A percentile compares a stretch with the other conserved stretches of the same genome.
Conservation (phyloP, 1,140 invertebrate species). For the Panulirus ornatus region DNA sequence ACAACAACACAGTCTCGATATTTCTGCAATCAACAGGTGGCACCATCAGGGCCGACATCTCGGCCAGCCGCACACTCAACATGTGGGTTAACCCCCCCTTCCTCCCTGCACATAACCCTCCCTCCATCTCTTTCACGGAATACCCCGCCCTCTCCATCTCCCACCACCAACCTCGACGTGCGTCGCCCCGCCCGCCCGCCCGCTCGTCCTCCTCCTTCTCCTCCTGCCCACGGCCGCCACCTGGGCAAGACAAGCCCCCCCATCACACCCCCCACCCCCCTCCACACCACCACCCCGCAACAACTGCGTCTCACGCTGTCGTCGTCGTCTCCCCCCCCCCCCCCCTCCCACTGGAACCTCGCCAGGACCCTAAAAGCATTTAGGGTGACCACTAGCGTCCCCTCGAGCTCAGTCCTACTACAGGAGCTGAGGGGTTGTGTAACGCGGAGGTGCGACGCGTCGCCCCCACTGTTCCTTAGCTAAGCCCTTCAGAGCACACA, state of each 20-base stretch:
- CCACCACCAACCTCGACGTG: too few species aligned
- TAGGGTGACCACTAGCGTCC: conserved; percentile 37
- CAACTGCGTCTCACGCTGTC: conserved; percentile 35
- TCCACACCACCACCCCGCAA: background rate
- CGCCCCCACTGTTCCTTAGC: background rate
- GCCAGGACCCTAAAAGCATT: conserved; percentile 46
- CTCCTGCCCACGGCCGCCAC: background rate
- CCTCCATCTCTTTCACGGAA: background rate
- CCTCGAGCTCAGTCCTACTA: conserved; percentile 45
- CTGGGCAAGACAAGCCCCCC: background rate
- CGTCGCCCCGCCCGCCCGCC: too few species aligned
- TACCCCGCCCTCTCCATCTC: background rate
- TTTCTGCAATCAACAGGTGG: background rate
- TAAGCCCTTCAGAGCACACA: too few species aligned
- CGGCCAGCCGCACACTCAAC: conserved; percentile 6
- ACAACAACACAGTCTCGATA: background rate
- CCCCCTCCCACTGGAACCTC: conserved; percentile 31
- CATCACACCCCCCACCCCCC: background rate
- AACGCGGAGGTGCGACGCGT: conserved; percentile 18
- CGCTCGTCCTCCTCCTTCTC: background rate
- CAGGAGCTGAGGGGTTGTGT: conserved; percentile 18
- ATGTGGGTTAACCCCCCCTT: conserved; percentile 39
- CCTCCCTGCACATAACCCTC: background rate
- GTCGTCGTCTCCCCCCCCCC: too few species aligned
- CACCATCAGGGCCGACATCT: background rate